A percentile compares a stretch with the other conserved stretches of the same genome.
These are phyloP conservation scores for Crax fasciolata DNA, from an alignment of 2,797 vertebrate species.

Conservation along the genomic window DNA sequence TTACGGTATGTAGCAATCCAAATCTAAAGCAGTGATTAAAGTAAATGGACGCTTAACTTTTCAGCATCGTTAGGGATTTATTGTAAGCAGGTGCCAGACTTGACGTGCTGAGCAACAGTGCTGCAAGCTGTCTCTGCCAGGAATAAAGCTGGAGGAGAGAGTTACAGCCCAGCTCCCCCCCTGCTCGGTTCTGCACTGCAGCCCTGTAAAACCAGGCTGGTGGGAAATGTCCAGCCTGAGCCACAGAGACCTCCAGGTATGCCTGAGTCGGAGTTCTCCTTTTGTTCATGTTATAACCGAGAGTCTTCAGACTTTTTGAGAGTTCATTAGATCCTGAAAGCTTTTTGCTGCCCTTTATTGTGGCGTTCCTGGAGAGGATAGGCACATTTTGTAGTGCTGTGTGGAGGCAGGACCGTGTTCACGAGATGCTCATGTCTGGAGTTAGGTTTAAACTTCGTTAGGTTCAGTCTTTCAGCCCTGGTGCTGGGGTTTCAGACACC, in stretches of 20 bases:
- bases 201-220: not conserved
- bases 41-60: not conserved
- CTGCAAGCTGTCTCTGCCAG: conserved; percentile 5
- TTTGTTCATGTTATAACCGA: not conserved
- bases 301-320: not conserved
- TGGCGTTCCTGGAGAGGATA: not conserved
- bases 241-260: not conserved
- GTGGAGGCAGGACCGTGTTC: rapidly evolving
- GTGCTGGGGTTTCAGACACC: not conserved
- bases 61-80: conserved; percentile 23
- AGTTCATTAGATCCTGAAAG: not conserved
- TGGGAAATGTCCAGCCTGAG: not conserved
- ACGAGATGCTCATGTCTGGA: rapidly evolving
- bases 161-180: not conserved
- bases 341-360: not conserved
- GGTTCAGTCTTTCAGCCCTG: not conserved
- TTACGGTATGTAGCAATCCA: not conserved
- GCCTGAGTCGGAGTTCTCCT: not conserved
- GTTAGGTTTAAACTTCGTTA: not conserved
- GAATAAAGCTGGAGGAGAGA: conserved; percentile 14
- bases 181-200: not conserved
- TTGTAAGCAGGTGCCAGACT: conserved; percentile 45
- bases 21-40: conserved; percentile 5
- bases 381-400: rapidly evolving
- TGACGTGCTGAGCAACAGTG: not conserved